Evolutionary conservation across 2,888 invertebrate species (phyloP), one percentile per base, ranked within the genome.

Genomic region (Tubulanus polymorphus): DNA sequence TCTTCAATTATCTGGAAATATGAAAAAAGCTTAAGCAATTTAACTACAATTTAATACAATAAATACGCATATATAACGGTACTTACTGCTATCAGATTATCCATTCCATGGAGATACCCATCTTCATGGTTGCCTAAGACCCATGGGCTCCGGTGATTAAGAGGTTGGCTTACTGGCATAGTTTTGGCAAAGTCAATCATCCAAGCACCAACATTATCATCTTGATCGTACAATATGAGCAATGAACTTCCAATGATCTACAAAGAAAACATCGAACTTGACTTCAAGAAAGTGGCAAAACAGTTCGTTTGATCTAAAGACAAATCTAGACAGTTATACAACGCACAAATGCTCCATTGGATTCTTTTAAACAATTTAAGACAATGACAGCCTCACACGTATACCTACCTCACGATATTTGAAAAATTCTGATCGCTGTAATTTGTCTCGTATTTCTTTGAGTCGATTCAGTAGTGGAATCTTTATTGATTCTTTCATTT

Each of bases 121-220:
- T 97, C 96, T 79, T 97, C 96, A 74, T 91, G 90, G 78, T 96
- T 97, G n/a, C 95, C 96, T 64, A 91, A 87, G 58, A 84, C 76
- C 97, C 96, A 97, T 15, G 86, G 82, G 6, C 83, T 82, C 55
- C 92, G 84, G 76, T 97, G 97, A 64, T 87, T 86, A 18, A 96
- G 84, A 50, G 80, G 81, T 26, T 84, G 68, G 10, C 86, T 87
- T 2, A 94, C 81, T 52, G 84, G 83, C 53, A 88, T 84, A 0
- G 93, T 93, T 77, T 97, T 97, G 48, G 94, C 95, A 76, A 97
- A 97, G 78, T 97, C 97, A 61, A 97, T 97, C 66, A 97, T 83
- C 96, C 96, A 97, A 6, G 89, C 92, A 26, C 93, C 93, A 32
- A 90, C 89, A 6, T 68, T 63, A 69, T 88, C 88, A 58, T 86